Conservation (phyloP, 2,113 vertebrate species). For the Ellobius talpinus region DNA sequence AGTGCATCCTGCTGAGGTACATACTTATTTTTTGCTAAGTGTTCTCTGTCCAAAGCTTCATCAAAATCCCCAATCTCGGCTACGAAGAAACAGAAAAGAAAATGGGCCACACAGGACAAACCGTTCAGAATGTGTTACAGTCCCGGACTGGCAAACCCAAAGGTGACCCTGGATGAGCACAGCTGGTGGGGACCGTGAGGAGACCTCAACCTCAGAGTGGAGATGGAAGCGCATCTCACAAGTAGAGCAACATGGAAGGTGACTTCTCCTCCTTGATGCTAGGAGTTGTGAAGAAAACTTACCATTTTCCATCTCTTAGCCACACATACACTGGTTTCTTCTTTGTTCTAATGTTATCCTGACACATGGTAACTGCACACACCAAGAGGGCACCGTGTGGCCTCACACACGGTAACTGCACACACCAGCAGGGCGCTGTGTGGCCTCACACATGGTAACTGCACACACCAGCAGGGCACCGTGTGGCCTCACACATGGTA, state of each 20-base stretch:
- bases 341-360: background rate
- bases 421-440: too few relatives aligned
- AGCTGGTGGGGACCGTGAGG: background rate
- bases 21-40: constrained; percentile 97
- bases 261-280: background rate
- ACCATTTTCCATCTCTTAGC: background rate
- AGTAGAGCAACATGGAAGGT: accelerated
- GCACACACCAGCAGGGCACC: background rate
- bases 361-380: background rate
- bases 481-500: background rate
- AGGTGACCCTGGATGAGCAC: background rate
- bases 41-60: constrained; percentile 94
- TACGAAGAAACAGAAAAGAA: constrained; percentile 79
- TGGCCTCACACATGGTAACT: background rate
- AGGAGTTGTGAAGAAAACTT: background rate
- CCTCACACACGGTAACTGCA: too few relatives aligned
- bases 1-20: constrained; percentile 97
- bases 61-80: constrained; percentile 99
- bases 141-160: background rate
- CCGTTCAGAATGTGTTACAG: background rate
- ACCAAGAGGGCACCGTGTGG: background rate
- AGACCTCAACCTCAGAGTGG: background rate
- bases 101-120: constrained; percentile 31
- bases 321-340: background rate
- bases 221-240: background rate